Evolutionary conservation across 2,888 invertebrate species (phyloP).

Genomic region (Agrilus mali): DNA sequence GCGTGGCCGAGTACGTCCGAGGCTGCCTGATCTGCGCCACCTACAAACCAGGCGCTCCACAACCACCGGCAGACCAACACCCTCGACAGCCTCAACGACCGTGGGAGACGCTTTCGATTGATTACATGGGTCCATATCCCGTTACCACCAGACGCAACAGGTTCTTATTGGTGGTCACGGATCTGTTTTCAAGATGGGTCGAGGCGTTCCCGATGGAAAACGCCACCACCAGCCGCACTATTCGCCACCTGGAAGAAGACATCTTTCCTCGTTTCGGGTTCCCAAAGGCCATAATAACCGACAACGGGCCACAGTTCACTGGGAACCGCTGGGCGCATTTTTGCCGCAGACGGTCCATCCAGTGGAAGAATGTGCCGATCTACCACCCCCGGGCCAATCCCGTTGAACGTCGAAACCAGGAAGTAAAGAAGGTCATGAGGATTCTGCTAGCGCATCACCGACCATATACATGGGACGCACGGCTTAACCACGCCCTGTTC

Average conservation of each 20-base stretch:
- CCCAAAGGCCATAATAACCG: slow-evolving; percentile 5
- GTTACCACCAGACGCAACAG: slow-evolving; percentile 4
- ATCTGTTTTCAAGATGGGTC: slow-evolving; percentile 15
- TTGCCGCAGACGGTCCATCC: too few species aligned
- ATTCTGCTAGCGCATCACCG: too few species aligned
- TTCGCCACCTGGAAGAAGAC: slow-evolving; percentile 5
- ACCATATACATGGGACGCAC: too few species aligned
- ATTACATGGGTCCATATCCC: slow-evolving; percentile 9
- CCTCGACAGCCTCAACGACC: too few species aligned
- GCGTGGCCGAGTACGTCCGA: too few species aligned
- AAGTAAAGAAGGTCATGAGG: slow-evolving; percentile 15
- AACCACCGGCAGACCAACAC: too few species aligned
- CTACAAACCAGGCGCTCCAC: too few species aligned
- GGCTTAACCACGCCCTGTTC: too few species aligned
- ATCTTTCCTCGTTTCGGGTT: slow-evolving; percentile 9
- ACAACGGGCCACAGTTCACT: slow-evolving; percentile 8
- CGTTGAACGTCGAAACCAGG: slow-evolving; percentile 15
- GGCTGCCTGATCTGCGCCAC: too few species aligned
- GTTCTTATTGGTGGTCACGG: slow-evolving; percentile 13
- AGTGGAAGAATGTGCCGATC: too few species aligned
- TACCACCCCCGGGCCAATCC: slow-evolving; percentile 17
- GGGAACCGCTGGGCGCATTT: slow-evolving; percentile 1
- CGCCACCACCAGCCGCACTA: slow-evolving; percentile 2
- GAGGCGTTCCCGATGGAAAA: slow-evolving; percentile 13
- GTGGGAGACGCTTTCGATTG: too few species aligned